Percentiles rank a stretch among this genome's conserved stretches.
Conservation (phyloP, 2,797 vertebrate genomes). For the Cyclura pinguis region DNA sequence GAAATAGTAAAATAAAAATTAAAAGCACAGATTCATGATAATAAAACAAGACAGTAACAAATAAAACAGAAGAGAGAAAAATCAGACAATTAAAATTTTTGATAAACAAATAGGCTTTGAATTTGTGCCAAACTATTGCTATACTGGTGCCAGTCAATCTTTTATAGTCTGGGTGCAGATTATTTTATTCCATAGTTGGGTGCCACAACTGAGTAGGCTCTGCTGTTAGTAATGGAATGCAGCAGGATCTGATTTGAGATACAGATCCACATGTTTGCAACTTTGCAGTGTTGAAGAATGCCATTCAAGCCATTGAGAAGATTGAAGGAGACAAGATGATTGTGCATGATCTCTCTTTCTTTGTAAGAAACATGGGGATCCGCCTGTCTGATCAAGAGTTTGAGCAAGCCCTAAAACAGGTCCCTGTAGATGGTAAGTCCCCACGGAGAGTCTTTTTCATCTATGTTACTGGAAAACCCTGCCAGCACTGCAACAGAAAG, state of each 20-base stretch:
- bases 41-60: too few relatives aligned
- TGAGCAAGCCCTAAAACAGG: slow-evolving; percentile 14
- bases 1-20: too few relatives aligned
- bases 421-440: slow-evolving; percentile 53
- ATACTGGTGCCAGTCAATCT: too few relatives aligned
- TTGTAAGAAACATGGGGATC: slow-evolving; percentile 45
- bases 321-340: slow-evolving; percentile 39
- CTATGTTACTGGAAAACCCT: background rate
- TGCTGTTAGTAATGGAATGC: too few relatives aligned
- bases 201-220: too few relatives aligned
- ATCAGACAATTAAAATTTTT: too few relatives aligned
- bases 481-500: background rate
- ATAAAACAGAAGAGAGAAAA: too few relatives aligned
- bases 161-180: too few relatives aligned
- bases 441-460: background rate
- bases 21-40: too few relatives aligned
- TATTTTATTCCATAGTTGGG: too few relatives aligned
- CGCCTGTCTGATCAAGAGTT: slow-evolving; percentile 38
- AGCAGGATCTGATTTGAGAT: background rate
- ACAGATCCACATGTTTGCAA: slow-evolving; percentile 1
- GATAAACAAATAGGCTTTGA: too few relatives aligned
- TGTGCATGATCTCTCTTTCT: slow-evolving; percentile 22
- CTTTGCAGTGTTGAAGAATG: slow-evolving; percentile 51
- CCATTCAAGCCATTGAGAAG: slow-evolving; percentile 32
- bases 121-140: too few relatives aligned